Percentiles rank a stretch among this genome's conserved stretches.
Evolutionary conservation across 2,113 vertebrate genomes (phyloP).

Genomic region (Sterrhoptilus dennistouni): DNA sequence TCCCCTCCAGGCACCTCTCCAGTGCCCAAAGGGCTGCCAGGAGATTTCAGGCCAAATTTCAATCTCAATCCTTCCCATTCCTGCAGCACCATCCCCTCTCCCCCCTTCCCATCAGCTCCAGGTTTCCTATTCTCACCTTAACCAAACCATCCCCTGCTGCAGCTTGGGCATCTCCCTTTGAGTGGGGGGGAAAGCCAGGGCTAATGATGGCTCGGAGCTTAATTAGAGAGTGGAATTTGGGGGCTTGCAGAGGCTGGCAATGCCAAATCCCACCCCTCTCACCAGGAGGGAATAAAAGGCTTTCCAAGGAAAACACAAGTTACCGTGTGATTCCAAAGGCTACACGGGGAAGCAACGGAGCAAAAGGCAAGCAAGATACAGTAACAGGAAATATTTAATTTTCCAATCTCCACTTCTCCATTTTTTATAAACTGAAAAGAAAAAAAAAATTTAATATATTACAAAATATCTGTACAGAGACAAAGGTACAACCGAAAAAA

Average conservation of each 20-base stretch:
- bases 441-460: slow-evolving; percentile 80
- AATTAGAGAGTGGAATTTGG: not conserved
- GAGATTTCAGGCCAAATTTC: not conserved
- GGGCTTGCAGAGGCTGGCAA: not conserved
- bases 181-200: too few species aligned
- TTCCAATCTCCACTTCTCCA: slow-evolving; percentile 82
- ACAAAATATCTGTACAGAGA: slow-evolving; percentile 93
- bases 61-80: fast-evolving
- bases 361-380: slow-evolving; percentile 52
- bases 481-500: slow-evolving; percentile 77
- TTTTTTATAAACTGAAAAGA: slow-evolving; percentile 88
- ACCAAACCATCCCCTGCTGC: not conserved
- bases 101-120: fast-evolving
- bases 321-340: not conserved
- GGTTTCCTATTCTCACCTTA: fast-evolving
- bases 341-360: not conserved
- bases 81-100: fast-evolving
- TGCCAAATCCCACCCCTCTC: not conserved
- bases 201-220: not conserved
- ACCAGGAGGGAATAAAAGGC: not conserved
- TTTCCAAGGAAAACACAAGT: not conserved
- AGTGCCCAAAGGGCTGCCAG: not conserved
- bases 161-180: fast-evolving
- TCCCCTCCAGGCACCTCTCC: not conserved
- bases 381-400: slow-evolving; percentile 80